Evolutionary conservation across 1,140 invertebrate species (phyloP).

Genomic region (Pseudomyrmex pallidus): DNA sequence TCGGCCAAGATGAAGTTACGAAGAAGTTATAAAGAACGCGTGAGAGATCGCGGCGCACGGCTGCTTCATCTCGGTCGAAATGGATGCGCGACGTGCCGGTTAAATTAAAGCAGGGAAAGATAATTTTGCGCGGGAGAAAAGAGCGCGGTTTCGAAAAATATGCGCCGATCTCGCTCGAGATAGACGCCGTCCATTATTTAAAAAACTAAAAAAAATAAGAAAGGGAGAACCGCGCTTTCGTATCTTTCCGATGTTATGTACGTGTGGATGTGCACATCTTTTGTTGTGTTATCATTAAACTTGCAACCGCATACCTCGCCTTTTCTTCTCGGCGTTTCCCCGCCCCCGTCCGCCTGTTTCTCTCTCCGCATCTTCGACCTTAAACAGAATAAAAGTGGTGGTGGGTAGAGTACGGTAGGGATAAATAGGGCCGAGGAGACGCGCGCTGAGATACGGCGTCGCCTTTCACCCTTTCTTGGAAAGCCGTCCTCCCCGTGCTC

Average conservation of each 20-base stretch:
- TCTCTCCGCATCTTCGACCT: slow-evolving; percentile 4
- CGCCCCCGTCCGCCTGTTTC: background rate
- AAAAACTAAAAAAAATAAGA: background rate
- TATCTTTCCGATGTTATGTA: background rate
- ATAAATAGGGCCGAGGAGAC: slow-evolving; percentile 34
- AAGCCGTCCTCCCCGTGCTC: background rate
- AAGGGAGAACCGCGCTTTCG: background rate
- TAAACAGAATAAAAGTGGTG: slow-evolving; percentile 51
- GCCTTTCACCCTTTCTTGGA: slow-evolving; percentile 42
- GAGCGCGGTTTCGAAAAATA: slow-evolving; percentile 5
- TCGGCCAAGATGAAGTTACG: slow-evolving; percentile 12
- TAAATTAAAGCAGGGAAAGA: slow-evolving; percentile 44
- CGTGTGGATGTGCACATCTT: slow-evolving; percentile 4
- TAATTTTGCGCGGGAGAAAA: slow-evolving; percentile 20
- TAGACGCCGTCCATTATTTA: slow-evolving; percentile 8
- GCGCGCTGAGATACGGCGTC: slow-evolving; percentile 40
- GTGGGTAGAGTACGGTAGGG: slow-evolving; percentile 23
- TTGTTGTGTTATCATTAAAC: slow-evolving; percentile 54
- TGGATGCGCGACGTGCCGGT: slow-evolving; percentile 12
- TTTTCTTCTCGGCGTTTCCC: slow-evolving; percentile 17
- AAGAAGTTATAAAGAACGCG: slow-evolving; percentile 26
- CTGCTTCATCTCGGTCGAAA: slow-evolving; percentile 14
- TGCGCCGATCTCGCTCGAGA: background rate
- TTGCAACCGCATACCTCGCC: slow-evolving; percentile 29
- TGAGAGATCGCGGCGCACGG: background rate